Evolutionary conservation across 2,888 invertebrate genomes (phyloP).

Genomic region (Fragum sueziense): DNA sequence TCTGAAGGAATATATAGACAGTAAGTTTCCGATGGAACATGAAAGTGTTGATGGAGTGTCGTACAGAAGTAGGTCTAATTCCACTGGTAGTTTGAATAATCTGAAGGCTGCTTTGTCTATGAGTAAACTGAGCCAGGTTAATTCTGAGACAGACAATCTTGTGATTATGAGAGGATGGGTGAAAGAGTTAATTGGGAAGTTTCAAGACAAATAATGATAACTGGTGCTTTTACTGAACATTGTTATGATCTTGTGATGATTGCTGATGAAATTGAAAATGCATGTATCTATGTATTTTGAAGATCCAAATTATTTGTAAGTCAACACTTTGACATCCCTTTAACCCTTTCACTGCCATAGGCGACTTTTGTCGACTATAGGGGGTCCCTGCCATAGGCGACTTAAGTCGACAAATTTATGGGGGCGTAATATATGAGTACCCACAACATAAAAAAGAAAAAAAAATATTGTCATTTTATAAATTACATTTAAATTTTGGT

Average conservation of each 20-base stretch:
- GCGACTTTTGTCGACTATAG: no score
- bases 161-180: slow-evolving; percentile 78
- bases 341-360: background rate
- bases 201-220: slow-evolving; percentile 62
- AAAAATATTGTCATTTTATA: no score
- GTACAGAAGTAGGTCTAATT: slow-evolving; percentile 36
- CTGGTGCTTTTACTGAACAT: background rate
- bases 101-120: slow-evolving; percentile 64
- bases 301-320: background rate
- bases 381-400: no score
- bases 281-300: background rate
- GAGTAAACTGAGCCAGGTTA: slow-evolving; percentile 68
- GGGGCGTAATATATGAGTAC: no score
- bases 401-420: no score
- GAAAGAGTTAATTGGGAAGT: slow-evolving; percentile 73
- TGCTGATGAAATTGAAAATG: background rate
- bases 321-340: background rate
- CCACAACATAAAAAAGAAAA: background rate
- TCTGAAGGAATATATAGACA: slow-evolving; percentile 50
- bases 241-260: background rate
- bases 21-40: slow-evolving; percentile 45
- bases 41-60: slow-evolving; percentile 28
- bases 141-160: slow-evolving; percentile 69
- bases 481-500: no score
- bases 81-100: slow-evolving; percentile 31